phyloP scores from a whole-genome alignment of 2,888 invertebrate species.

The Schizotus pectinicornis region DNA sequence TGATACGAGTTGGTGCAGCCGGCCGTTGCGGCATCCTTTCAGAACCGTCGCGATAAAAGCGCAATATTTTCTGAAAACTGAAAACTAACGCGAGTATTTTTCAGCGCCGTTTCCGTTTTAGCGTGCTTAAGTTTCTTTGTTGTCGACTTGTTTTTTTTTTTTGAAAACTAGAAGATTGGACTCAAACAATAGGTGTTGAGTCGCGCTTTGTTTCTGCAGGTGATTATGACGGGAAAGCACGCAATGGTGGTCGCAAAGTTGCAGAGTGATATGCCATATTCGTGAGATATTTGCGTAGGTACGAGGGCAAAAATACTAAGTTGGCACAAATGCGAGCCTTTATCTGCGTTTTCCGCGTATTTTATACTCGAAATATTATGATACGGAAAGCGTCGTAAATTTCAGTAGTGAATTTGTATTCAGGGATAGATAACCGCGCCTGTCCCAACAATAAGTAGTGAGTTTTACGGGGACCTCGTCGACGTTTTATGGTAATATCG shows the following conservation, averaged over 20 bases:
- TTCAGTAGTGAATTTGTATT: constrained; percentile 36
- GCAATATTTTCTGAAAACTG: too few species aligned
- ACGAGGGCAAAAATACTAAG: constrained; percentile 27
- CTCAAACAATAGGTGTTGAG: constrained; percentile 12
- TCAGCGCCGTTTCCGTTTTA: constrained; percentile 18
- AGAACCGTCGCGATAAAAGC: too few species aligned
- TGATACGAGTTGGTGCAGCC: too few species aligned
- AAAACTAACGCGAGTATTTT: constrained; percentile 6
- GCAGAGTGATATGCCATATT: too few species aligned
- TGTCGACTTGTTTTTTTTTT: constrained; percentile 10
- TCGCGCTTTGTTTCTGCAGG: constrained; percentile 10
- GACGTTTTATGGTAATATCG: constrained; percentile 27
- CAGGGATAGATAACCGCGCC: constrained; percentile 28
- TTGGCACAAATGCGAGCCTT: constrained; percentile 32
- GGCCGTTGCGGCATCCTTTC: too few species aligned
- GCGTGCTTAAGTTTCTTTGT: constrained; percentile 16
- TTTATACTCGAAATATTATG: constrained; percentile 35
- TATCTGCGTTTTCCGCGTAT: constrained; percentile 31
- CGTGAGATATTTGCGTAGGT: constrained; percentile 1
- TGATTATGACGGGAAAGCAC: not conserved
- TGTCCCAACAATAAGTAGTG: constrained; percentile 29
- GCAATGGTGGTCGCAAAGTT: too few species aligned
- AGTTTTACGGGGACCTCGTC: constrained; percentile 29
- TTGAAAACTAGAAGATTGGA: constrained; percentile 1
- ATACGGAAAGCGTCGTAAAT: constrained; percentile 37